A percentile compares a stretch with the other conserved stretches of the same genome.
These are phyloP conservation scores for Pristionchus mayeri DNA, from an alignment of 2,888 invertebrate species.

Conservation along the genomic window DNA sequence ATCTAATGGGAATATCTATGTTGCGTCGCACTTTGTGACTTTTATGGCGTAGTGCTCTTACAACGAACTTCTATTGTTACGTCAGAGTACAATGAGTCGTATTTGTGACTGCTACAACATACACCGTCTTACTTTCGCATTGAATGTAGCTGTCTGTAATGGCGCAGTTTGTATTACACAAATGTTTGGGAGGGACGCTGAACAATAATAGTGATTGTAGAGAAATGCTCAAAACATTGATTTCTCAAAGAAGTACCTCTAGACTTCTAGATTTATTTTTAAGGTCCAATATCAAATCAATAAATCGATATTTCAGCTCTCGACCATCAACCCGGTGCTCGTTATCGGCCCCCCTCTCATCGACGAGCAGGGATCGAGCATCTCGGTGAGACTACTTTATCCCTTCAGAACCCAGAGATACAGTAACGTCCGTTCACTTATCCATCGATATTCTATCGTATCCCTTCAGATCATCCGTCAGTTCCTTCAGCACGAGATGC, in stretches of 20 bases:
- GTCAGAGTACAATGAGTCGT: too few species aligned
- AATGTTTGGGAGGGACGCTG: too few species aligned
- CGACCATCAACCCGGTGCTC: conserved; percentile 79
- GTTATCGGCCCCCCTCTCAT: conserved; percentile 79
- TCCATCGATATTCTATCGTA: not conserved
- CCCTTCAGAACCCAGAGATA: not conserved
- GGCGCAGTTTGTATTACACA: too few species aligned
- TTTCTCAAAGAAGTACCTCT: not conserved
- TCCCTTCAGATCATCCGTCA: conserved; percentile 66
- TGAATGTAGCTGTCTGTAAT: too few species aligned
- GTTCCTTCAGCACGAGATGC: conserved; percentile 71
- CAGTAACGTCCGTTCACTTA: not conserved
- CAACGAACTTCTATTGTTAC: too few species aligned
- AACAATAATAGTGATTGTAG: not conserved
- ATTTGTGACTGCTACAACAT: too few species aligned
- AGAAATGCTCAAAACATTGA: not conserved
- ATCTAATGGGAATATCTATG: too few species aligned
- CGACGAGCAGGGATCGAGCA: conserved; percentile 73
- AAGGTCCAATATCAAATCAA: not conserved
- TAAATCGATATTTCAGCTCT: conserved; percentile 66
- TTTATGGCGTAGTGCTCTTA: too few species aligned
- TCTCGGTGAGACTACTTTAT: conserved; percentile 60
- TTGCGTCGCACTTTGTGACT: too few species aligned
- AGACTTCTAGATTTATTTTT: too few species aligned
- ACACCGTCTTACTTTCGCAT: too few species aligned